Evolutionary conservation across 2,797 vertebrate species (phyloP), one percentile per base, ranked within the genome.

Genomic region (Alca torda): DNA sequence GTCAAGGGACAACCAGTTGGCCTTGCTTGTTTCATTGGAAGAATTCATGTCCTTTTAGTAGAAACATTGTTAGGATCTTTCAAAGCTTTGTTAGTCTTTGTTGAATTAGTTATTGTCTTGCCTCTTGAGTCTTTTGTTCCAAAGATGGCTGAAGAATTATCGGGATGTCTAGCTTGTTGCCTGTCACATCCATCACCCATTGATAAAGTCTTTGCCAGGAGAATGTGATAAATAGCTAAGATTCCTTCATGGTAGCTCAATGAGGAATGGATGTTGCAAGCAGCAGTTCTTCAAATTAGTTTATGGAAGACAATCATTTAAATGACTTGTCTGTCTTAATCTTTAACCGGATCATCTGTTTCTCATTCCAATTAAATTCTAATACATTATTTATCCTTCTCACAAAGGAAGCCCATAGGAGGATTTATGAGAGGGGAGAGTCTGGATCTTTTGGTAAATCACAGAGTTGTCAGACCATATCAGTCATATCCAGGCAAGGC

Each of bases 1-100:
- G 84, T 97, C 90, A 94, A 89, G 69, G 75, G 73, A 94, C 57
- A 97, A 92, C 61, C 76, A 79, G 77, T 95, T 76, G 63, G 46
- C n/a, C 59, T 85, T 75, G 50, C 50, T 92, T 77, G 46, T 89
- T 95, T 91, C 64, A 46, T 25, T 78, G 68, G 72, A 81, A 85
- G 65, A 81, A 95, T 92, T 84, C 54, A 37, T 95, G 90, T 95
- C 20, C 75, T 89, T 64, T 92, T 65, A 74, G 57, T 21, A 46
- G 53, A 85, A 93, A 87, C 50, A 72, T 41, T 93, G 85, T 80
- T 85, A 87, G 84, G 59, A 85, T 39, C 25, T 91, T 91, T 96
- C 65, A 93, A 68, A 51, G 73, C 84, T 93, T 65, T 95, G 82
- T 92, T 92, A 75, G 43, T 59, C 89, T 95, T 92, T 87, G 81